A percentile compares a stretch with the other conserved stretches of the same genome.
Evolutionary conservation across 23 tunicate species (phyloP).

Genomic region (Styela plicata): DNA sequence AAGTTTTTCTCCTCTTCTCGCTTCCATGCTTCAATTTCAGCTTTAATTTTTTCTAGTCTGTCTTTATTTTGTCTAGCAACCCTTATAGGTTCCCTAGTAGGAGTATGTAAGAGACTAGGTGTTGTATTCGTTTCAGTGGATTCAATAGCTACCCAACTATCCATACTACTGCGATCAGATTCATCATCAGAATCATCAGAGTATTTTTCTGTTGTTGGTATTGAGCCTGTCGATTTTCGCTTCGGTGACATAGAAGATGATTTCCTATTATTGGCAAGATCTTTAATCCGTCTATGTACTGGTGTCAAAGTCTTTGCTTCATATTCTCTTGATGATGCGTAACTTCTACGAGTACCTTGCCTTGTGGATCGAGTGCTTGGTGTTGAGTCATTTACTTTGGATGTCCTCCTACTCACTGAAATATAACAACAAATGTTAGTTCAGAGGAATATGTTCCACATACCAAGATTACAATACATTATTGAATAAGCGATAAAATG

Average conservation of each 20-base stretch:
- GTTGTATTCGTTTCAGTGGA: slow-evolving; percentile 24
- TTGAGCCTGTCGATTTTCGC: background rate
- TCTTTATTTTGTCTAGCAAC: background rate
- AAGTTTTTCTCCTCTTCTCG: slow-evolving; percentile 7
- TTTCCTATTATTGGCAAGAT: background rate
- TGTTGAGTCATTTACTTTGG: background rate
- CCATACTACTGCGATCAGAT: slow-evolving; percentile 21
- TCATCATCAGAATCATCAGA: slow-evolving; percentile 23
- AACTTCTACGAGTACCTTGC: slow-evolving; percentile 2
- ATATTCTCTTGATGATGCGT: background rate
- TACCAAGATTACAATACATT: too few species aligned
- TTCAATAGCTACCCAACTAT: slow-evolving; percentile 19
- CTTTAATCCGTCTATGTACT: background rate
- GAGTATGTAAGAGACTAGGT: background rate
- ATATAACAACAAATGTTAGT: background rate
- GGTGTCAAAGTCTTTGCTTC: background rate
- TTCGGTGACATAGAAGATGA: background rate
- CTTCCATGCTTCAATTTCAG: slow-evolving; percentile 22
- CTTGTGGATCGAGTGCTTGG: slow-evolving; percentile 11
- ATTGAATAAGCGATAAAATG: too few species aligned
- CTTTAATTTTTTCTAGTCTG: background rate
- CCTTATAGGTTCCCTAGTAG: background rate
- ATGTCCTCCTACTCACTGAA: background rate
- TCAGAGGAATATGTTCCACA: too few species aligned
- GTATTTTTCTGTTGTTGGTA: slow-evolving; percentile 5